Evolutionary conservation across 1,140 invertebrate genomes (phyloP).

Genomic region (Goniozus legneri): DNA sequence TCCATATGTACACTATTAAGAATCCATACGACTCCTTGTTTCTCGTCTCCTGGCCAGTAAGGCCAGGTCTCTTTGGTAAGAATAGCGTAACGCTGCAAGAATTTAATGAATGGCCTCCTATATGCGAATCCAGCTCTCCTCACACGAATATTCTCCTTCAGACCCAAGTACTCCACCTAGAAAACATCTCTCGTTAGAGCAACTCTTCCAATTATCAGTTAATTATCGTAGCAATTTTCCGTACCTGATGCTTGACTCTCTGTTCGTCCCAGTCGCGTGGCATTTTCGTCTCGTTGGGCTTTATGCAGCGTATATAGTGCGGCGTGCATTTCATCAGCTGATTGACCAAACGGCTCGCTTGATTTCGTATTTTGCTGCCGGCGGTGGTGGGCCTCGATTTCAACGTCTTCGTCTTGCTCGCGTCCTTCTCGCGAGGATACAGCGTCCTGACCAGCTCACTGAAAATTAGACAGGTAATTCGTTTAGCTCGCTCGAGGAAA

Average conservation of each 20-base stretch:
- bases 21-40: slow-evolving; percentile 61
- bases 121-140: slow-evolving; percentile 68
- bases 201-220: background rate
- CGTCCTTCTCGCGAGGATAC: slow-evolving; percentile 61
- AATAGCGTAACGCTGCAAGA: slow-evolving; percentile 68
- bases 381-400: slow-evolving; percentile 69
- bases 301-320: slow-evolving; percentile 75
- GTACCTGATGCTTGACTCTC: slow-evolving; percentile 60
- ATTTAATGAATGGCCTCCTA: slow-evolving; percentile 62
- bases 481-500: too few species aligned
- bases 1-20: slow-evolving; percentile 64
- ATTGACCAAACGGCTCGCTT: slow-evolving; percentile 69
- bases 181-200: too few species aligned
- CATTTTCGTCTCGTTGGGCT: slow-evolving; percentile 75
- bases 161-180: slow-evolving; percentile 63
- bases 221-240: slow-evolving; percentile 18
- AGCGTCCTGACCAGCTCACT: slow-evolving; percentile 63
- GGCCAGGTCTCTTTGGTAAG: slow-evolving; percentile 71
- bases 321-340: slow-evolving; percentile 72
- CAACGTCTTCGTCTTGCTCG: slow-evolving; percentile 42
- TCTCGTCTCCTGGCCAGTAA: slow-evolving; percentile 59
- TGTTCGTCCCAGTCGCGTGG: slow-evolving; percentile 69
- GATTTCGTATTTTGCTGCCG: slow-evolving; percentile 71
- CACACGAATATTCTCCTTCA: slow-evolving; percentile 67
- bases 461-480: too few species aligned